phyloP scores from a whole-genome alignment of 2,888 invertebrate genomes.

The Scaptodrosophila latifasciaeformis region DNA sequence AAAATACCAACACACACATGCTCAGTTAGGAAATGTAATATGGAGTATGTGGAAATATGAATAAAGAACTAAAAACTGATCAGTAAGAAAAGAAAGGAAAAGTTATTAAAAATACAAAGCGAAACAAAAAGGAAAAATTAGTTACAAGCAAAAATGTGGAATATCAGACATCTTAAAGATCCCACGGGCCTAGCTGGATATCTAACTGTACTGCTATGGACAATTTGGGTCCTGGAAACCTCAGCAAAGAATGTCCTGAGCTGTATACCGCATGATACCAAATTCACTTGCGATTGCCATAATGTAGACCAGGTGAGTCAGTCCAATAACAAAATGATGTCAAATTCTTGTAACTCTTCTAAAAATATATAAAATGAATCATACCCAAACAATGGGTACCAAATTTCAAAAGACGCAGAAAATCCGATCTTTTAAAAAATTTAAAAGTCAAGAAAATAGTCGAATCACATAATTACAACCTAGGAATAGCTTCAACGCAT shows the following conservation, averaged over 20 bases:
- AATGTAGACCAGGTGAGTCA: slow-evolving; percentile 70
- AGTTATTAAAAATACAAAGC: too few species aligned
- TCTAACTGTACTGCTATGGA: background rate
- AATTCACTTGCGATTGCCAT: slow-evolving; percentile 73
- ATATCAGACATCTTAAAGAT: slow-evolving; percentile 57
- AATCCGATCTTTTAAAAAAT: too few species aligned
- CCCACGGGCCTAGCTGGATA: slow-evolving; percentile 29
- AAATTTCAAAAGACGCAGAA: too few species aligned
- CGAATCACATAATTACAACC: too few species aligned
- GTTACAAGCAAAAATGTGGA: slow-evolving; percentile 37
- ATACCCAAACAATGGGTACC: too few species aligned
- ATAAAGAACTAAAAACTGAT: too few species aligned
- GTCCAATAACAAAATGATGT: slow-evolving; percentile 12
- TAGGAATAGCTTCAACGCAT: too few species aligned
- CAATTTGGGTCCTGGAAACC: slow-evolving; percentile 6
- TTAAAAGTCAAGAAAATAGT: too few species aligned
- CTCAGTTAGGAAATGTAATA: too few species aligned
- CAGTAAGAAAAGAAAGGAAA: background rate
- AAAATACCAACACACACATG: slow-evolving; percentile 31
- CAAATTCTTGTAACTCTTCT: too few species aligned
- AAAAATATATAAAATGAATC: too few species aligned
- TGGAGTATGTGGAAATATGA: too few species aligned
- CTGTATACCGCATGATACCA: slow-evolving; percentile 70
- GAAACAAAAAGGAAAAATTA: slow-evolving; percentile 1
- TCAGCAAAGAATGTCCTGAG: slow-evolving; percentile 32